These are phyloP conservation scores for Corapipo altera DNA, from an alignment of 2,113 vertebrate genomes.

Conservation along the genomic window DNA sequence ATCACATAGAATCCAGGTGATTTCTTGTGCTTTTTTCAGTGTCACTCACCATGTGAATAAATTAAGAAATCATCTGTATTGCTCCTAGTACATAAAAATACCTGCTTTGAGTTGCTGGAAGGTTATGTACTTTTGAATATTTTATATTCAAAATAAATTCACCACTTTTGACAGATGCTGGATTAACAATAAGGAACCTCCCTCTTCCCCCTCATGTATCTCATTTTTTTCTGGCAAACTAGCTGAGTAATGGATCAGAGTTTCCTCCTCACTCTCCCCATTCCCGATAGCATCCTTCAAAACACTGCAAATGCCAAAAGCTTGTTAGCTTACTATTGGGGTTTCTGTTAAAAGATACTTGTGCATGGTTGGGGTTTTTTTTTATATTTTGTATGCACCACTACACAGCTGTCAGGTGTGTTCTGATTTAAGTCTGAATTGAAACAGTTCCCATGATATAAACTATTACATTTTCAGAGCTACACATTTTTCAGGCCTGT, in stretches of 20 bases:
- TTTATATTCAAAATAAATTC: background rate
- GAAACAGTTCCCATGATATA: background rate
- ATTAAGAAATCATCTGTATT: background rate
- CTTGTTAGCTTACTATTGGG: background rate
- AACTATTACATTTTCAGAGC: background rate
- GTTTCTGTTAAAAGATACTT: background rate
- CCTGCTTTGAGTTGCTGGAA: background rate
- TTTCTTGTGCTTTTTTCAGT: background rate
- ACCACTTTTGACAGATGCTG: background rate
- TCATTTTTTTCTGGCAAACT: background rate
- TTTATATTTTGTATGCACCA: background rate
- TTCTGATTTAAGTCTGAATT: background rate
- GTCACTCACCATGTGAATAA: background rate
- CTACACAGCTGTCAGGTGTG: background rate
- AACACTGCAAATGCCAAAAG: background rate
- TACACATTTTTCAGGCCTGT: background rate
- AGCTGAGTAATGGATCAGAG: background rate
- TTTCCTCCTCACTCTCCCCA: background rate
- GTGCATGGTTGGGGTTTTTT: too few species aligned
- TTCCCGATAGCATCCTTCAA: background rate
- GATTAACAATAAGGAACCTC: background rate
- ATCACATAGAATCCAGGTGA: background rate
- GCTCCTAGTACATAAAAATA: background rate
- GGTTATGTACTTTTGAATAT: background rate
- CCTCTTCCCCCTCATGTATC: fast-evolving